Conservation (phyloP, 2,888 invertebrate genomes). For the Trichacis sp. region DNA sequence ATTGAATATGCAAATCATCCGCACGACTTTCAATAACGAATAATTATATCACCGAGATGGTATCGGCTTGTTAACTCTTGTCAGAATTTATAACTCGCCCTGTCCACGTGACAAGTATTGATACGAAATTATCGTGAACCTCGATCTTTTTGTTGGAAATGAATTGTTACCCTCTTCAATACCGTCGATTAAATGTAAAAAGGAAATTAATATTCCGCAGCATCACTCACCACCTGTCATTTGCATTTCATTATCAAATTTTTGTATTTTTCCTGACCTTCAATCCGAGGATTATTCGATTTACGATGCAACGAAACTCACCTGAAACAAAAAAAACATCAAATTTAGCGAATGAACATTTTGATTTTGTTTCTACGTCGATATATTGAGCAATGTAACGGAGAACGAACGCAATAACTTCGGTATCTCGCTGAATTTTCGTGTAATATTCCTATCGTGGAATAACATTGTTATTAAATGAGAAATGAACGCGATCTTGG, state of each 20-base stretch:
- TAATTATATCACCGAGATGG: slow-evolving; percentile 15
- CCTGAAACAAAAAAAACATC: background rate
- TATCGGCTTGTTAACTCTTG: slow-evolving; percentile 9
- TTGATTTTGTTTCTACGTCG: no score
- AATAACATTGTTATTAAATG: background rate
- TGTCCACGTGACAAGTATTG: background rate
- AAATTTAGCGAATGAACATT: no score
- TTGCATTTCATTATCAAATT: no score
- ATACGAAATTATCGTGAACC: slow-evolving; percentile 12
- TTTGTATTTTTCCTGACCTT: background rate
- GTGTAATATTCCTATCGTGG: background rate
- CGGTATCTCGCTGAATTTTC: background rate
- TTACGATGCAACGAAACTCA: no score
- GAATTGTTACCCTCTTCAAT: background rate
- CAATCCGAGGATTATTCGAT: no score
- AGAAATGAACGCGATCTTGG: background rate
- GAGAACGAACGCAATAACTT: background rate
- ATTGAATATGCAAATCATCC: slow-evolving; percentile 29
- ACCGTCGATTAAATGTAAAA: no score
- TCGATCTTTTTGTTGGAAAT: slow-evolving; percentile 2
- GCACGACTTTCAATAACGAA: background rate
- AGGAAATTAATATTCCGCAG: no score
- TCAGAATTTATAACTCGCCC: slow-evolving; percentile 23
- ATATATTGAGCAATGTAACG: no score
- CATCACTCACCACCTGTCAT: no score